phyloP scores from a whole-genome alignment of 1,140 invertebrate species.

The Idris sp. region DNA sequence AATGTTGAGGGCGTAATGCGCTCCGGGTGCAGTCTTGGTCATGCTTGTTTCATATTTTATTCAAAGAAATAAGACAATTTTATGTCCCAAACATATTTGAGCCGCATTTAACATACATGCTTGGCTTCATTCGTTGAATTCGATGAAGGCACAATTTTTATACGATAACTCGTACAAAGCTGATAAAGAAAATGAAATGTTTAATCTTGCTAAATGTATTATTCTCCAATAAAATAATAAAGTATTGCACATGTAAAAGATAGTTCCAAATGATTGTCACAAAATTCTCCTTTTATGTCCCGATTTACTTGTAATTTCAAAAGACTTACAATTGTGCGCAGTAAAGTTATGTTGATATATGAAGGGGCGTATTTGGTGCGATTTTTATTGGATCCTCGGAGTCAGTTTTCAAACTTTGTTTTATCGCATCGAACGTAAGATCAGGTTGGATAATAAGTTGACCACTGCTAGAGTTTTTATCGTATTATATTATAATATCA shows the following conservation, averaged over 20 bases:
- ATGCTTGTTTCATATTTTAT: conserved; percentile 41
- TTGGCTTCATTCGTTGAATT: conserved; percentile 14
- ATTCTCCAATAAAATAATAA: not conserved
- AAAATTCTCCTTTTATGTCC: not conserved
- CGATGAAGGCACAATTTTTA: conserved; percentile 26
- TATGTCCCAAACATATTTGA: conserved; percentile 38
- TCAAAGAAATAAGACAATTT: conserved; percentile 36
- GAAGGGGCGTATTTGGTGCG: too few species aligned
- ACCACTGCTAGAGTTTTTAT: too few species aligned
- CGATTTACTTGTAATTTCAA: not conserved
- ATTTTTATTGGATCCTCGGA: too few species aligned
- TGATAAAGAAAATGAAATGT: conserved; percentile 9
- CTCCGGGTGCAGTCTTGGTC: conserved; percentile 22
- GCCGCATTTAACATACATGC: conserved; percentile 32
- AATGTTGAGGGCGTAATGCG: conserved; percentile 35
- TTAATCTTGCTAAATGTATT: conserved; percentile 10
- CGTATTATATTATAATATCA: too few species aligned
- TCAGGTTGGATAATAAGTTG: too few species aligned
- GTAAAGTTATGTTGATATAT: too few species aligned
- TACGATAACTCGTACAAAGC: conserved; percentile 2
- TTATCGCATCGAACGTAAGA: too few species aligned
- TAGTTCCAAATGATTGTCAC: not conserved
- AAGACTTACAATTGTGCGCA: too few species aligned
- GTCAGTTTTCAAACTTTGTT: too few species aligned
- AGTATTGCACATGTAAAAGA: conserved; percentile 1